Conservation (phyloP, 2,888 invertebrate species). For the Seladonia tumulorum region DNA sequence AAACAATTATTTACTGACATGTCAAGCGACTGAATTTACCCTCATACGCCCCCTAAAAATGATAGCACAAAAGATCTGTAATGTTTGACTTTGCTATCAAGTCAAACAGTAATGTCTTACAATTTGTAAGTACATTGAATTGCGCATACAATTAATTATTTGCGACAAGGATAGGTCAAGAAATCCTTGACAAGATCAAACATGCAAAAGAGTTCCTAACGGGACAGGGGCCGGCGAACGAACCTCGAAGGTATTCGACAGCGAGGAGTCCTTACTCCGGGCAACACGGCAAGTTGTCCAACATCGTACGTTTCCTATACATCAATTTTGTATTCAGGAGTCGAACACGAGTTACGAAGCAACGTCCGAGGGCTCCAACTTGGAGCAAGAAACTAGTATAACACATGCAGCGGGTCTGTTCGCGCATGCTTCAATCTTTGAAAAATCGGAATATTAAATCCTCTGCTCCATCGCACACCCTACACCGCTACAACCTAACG, state of each 20-base stretch:
- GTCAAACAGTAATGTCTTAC: background rate
- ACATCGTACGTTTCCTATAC: constrained; percentile 37
- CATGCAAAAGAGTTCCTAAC: background rate
- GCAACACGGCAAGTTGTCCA: constrained; percentile 35
- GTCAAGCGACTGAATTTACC: background rate
- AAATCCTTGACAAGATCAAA: background rate
- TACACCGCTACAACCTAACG: background rate
- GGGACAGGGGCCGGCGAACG: background rate
- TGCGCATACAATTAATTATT: background rate
- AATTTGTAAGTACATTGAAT: background rate
- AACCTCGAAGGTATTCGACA: constrained; percentile 8
- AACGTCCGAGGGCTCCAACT: constrained; percentile 5
- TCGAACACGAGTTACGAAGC: constrained; percentile 17
- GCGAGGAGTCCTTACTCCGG: constrained; percentile 12
- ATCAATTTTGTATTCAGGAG: constrained; percentile 21
- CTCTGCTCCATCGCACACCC: background rate
- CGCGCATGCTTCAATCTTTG: background rate
- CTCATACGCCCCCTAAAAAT: background rate
- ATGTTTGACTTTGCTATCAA: background rate
- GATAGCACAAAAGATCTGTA: background rate
- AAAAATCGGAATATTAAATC: background rate
- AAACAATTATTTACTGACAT: background rate
- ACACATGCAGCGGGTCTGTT: background rate
- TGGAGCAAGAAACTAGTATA: background rate
- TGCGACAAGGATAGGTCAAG: background rate